These are phyloP conservation scores for Columbina picui DNA, from an alignment of 2,113 vertebrate species.

Conservation along the genomic window DNA sequence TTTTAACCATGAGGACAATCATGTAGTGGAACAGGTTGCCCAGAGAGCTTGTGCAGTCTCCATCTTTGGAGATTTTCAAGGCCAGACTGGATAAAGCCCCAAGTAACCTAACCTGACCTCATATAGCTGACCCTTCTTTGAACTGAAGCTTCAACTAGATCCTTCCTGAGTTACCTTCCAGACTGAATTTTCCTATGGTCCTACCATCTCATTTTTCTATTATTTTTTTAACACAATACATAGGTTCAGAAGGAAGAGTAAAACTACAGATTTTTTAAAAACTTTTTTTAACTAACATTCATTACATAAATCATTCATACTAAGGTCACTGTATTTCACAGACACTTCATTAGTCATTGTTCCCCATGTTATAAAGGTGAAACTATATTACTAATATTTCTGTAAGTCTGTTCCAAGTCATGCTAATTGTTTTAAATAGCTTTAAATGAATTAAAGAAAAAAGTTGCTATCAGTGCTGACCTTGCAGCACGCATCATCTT, in stretches of 20 bases:
- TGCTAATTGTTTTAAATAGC: neutral
- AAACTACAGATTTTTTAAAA: neutral
- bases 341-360: neutral
- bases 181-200: neutral
- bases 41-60: neutral
- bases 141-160: neutral
- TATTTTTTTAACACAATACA: neutral
- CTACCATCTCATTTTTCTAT: neutral
- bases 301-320: neutral
- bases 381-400: neutral
- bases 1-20: neutral
- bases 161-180: neutral
- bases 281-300: neutral
- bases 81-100: neutral
- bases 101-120: neutral
- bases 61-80: neutral
- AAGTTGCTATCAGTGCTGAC: neutral
- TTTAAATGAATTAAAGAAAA: constrained; percentile 1
- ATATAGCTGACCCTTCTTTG: neutral
- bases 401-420: neutral
- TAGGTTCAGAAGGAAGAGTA: neutral
- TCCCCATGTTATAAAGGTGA: neutral
- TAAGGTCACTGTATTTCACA: neutral
- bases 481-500: neutral
- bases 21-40: neutral